Percentiles rank a stretch among this genome's conserved stretches.
Conservation (phyloP, 35 echinoderm and acorn worm species). For the Lytechinus variegatus region DNA sequence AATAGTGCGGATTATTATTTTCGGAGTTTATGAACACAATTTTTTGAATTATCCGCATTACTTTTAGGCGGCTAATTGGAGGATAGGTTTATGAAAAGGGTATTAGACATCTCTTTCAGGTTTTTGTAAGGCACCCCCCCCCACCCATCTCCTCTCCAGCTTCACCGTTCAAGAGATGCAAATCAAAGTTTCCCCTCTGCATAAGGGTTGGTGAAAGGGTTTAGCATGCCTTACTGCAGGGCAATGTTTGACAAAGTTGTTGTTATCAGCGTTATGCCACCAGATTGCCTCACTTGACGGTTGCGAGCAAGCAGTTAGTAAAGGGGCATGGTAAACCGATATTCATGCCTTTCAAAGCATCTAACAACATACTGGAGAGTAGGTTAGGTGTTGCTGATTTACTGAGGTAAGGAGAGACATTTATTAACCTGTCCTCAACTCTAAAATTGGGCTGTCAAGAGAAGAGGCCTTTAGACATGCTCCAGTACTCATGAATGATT, state of each 20-base stretch:
- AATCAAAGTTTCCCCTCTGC: not conserved
- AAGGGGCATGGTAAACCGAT: not conserved
- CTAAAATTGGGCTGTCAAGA: not conserved
- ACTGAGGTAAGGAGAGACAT: not conserved
- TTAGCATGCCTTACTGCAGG: not conserved
- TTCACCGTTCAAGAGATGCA: not conserved
- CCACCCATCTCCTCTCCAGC: not conserved
- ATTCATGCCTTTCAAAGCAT: not conserved
- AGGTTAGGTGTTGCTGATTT: not conserved
- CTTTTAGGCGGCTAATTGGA: no score
- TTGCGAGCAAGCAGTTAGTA: not conserved
- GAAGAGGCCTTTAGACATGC: not conserved
- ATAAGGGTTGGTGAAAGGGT: not conserved
- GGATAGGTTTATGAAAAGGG: no score
- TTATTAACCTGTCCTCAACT: not conserved
- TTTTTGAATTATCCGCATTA: no score
- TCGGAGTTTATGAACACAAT: no score
- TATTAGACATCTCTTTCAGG: no score
- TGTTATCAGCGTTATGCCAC: not conserved
- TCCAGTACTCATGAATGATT: not conserved
- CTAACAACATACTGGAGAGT: not conserved
- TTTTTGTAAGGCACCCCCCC: no score
- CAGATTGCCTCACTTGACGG: not conserved
- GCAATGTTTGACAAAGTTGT: conserved; percentile 18
- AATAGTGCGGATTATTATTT: no score